Percentiles rank a stretch among this genome's conserved stretches.
These are phyloP conservation scores for Geotrupes spiniger DNA, from an alignment of 2,888 invertebrate species.

Conservation along the genomic window DNA sequence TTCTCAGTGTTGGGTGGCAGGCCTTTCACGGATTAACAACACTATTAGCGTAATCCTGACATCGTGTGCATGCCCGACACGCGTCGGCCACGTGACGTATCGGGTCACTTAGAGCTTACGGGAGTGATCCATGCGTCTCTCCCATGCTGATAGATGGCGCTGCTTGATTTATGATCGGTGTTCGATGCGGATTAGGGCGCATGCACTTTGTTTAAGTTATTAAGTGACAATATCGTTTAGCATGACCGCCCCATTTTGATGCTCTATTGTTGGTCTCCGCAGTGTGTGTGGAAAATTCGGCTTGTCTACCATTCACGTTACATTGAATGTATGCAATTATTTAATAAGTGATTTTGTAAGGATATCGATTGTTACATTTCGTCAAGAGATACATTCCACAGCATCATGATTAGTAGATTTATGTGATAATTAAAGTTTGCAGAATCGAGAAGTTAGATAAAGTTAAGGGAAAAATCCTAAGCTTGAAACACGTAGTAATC, in stretches of 20 bases:
- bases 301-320: too few species aligned
- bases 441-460: too few species aligned
- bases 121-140: conserved; percentile 3
- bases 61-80: conserved; percentile 18
- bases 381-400: too few species aligned
- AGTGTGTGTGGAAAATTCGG: too few species aligned
- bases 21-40: conserved; percentile 27
- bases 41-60: conserved; percentile 29
- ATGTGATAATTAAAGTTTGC: too few species aligned
- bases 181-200: conserved; percentile 16
- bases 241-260: background rate
- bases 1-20: conserved; percentile 9
- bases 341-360: too few species aligned
- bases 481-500: too few species aligned
- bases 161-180: conserved; percentile 20
- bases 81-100: conserved; percentile 21
- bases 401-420: too few species aligned
- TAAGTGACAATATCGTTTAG: conserved; percentile 14
- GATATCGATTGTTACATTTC: too few species aligned
- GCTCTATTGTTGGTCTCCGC: too few species aligned
- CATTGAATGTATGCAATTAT: too few species aligned
- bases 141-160: background rate
- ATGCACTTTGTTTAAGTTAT: conserved; percentile 16
- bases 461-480: too few species aligned
- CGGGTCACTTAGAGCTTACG: conserved; percentile 10